Percentiles rank a stretch among this genome's conserved stretches.
Evolutionary conservation across 1,140 invertebrate genomes (phyloP).

Genomic region (Meteorus sp.): DNA sequence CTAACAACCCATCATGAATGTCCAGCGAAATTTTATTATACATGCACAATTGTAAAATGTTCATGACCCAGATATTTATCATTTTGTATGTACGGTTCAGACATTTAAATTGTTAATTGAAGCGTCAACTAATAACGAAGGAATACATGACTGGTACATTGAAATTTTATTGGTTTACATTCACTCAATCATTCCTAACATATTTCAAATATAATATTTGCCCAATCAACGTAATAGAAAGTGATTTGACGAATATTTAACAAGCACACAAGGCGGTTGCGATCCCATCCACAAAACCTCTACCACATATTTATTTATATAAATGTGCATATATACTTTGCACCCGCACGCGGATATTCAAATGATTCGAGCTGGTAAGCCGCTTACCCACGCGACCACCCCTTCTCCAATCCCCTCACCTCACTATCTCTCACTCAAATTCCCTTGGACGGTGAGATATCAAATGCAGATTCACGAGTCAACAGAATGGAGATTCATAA

Average conservation of each 20-base stretch:
- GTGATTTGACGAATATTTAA: no score
- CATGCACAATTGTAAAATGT: not conserved
- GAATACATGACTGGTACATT: no score
- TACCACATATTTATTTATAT: no score
- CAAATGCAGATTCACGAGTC: constrained; percentile 34
- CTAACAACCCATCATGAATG: not conserved
- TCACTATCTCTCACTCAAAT: no score
- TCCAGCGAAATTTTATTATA: not conserved
- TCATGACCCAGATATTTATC: not conserved
- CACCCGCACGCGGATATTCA: constrained; percentile 4
- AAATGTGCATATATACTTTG: no score
- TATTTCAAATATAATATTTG: no score
- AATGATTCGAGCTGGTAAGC: constrained; percentile 18
- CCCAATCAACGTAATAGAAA: no score
- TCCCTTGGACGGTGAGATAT: constrained; percentile 23
- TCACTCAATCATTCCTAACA: no score
- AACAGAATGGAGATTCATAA: constrained; percentile 34
- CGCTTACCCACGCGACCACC: constrained; percentile 7
- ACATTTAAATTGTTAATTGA: not conserved
- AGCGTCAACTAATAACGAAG: not conserved
- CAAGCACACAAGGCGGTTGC: no score
- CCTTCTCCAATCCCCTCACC: no score
- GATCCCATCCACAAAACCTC: no score
- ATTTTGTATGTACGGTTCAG: not conserved
- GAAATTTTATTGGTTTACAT: no score